Percentiles rank a stretch among this genome's conserved stretches.
Conservation (phyloP, 2,888 invertebrate genomes). For the Sepioteuthis lessoniana region DNA sequence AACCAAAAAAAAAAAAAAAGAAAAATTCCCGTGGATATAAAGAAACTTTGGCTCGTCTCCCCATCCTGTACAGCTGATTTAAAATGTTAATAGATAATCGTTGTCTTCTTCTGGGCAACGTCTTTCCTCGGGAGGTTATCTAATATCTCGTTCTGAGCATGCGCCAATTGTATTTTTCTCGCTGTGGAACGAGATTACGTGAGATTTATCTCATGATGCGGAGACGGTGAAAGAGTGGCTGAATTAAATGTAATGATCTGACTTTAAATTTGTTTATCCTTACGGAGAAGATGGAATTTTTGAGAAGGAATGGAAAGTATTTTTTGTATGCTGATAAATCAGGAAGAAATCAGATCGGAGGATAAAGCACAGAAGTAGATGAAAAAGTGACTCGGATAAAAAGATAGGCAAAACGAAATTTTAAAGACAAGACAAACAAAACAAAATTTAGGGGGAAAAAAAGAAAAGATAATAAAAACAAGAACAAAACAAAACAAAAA, state of each 20-base stretch:
- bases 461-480: too few relatives aligned
- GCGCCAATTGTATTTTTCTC: background rate
- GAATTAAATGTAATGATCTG: background rate
- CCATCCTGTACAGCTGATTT: background rate
- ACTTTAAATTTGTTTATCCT: background rate
- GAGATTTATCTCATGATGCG: slow-evolving; percentile 38
- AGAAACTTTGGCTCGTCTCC: background rate
- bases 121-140: background rate
- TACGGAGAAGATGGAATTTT: slow-evolving; percentile 2
- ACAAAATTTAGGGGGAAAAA: too few relatives aligned
- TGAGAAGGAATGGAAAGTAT: background rate
- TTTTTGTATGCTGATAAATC: too few relatives aligned
- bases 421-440: too few relatives aligned
- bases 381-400: background rate
- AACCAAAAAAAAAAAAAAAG: background rate
- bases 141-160: background rate
- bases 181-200: background rate
- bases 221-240: background rate
- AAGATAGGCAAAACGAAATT: background rate
- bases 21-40: background rate
- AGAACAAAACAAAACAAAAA: too few relatives aligned
- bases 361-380: background rate
- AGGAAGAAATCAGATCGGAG: background rate
- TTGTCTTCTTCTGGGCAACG: background rate
- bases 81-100: background rate